A percentile compares a stretch with the other conserved stretches of the same genome.
phyloP scores from a whole-genome alignment of 2,113 vertebrate genomes.

The Argyrosomus japonicus region DNA sequence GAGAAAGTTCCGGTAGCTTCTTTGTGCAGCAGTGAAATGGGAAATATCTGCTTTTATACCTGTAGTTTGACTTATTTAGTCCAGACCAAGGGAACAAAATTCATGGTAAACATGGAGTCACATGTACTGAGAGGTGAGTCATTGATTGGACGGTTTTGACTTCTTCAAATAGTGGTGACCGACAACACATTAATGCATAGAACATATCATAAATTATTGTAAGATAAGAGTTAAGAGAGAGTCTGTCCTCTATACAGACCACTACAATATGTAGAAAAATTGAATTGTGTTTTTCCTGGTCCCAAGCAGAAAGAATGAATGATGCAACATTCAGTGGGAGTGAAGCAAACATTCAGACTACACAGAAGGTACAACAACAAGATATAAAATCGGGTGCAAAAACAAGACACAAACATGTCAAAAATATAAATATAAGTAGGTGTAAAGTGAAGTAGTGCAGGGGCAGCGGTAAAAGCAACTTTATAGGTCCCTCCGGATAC shows the following conservation, averaged over 20 bases:
- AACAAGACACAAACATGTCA: not conserved
- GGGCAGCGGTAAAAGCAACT: too few species aligned
- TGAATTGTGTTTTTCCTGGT: not conserved
- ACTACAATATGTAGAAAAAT: not conserved
- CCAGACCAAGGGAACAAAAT: too few species aligned
- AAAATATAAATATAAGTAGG: not conserved
- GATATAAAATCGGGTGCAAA: not conserved
- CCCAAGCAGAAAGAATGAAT: not conserved
- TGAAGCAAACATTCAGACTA: not conserved
- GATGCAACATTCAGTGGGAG: not conserved
- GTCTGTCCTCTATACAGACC: not conserved
- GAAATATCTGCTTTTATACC: too few species aligned
- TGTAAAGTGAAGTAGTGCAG: too few species aligned
- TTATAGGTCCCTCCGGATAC: too few species aligned
- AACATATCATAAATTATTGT: too few species aligned
- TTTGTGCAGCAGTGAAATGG: not conserved
- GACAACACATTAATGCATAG: too few species aligned
- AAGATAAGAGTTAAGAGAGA: not conserved
- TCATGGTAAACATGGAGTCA: too few species aligned
- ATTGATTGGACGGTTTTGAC: not conserved
- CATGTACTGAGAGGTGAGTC: not conserved
- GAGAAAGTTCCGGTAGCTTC: not conserved
- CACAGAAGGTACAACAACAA: not conserved
- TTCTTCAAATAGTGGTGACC: too few species aligned
- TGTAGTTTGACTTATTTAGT: too few species aligned